Base-by-base conservation (phyloP, 1,140 invertebrate genomes). In the Pseudoatta argentina region DNA sequence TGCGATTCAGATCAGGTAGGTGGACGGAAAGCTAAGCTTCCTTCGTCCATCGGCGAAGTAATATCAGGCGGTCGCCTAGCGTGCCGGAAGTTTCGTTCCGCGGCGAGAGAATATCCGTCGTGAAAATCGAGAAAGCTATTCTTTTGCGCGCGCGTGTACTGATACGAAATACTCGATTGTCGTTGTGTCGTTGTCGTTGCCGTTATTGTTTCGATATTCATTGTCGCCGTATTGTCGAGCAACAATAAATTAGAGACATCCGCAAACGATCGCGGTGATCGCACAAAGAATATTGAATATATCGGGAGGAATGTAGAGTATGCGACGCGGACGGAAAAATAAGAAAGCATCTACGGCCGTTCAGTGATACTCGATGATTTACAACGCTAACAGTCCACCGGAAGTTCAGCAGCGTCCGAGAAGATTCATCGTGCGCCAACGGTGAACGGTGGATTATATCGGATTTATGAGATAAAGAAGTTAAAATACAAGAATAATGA, bases 161-260 rank as follows among this genome's bases (percentile, higher is more conserved):
- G 7, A 27, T n/a, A 21, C 76, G 59, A 79, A 76, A 12, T 30
- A 10, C 8, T 51, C 61, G 39, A 44, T 10, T 10, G 7, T 57
- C 30, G 3, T 30, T 30, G 30, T 30, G 30, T 30, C 30, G 18
- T 71, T 16, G 39, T 55, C 69, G 24, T 75, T 4, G 34, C 48
- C 39, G 71, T 75, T 75, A 83, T 83, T 83, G 81, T 83, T 75
- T 75, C 82, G 59, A 57, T 85, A 66, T 85, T 85, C 82, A 66
- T 78, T 66, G 82, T 27, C 48, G 61, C 73, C 73, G 73, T 78
- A 85, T 85, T 85, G 82, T 85, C 82, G 73, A 48, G 59, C 30
- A 21, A 57, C 82, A 39, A 85, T 85, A 85, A 85, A 85, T 85
- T 85, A 64, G 48, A 55, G 27, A 39, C 61, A 34, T 85, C 82